Conservation (phyloP, 2,113 vertebrate genomes). For the Tenebrosternarchus preto region DNA sequence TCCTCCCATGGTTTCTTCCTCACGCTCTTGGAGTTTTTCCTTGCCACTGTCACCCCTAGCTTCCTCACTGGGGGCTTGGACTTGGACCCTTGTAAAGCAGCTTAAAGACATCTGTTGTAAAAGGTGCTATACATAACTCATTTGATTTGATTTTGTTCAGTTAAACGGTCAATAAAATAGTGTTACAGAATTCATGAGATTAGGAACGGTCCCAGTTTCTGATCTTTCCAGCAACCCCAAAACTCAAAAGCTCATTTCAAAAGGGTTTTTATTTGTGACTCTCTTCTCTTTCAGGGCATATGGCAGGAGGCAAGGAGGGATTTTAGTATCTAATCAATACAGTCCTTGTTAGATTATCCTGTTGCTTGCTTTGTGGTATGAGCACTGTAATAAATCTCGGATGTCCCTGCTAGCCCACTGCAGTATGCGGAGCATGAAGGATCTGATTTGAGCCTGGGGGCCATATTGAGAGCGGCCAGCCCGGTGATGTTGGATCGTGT, state of each 20-base stretch:
- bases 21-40: too few species aligned
- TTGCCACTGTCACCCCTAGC: too few species aligned
- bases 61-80: too few species aligned
- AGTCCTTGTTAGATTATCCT: background rate
- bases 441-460: background rate
- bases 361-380: background rate
- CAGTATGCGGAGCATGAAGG: background rate
- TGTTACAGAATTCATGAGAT: background rate
- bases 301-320: background rate
- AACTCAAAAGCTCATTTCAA: background rate
- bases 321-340: constrained; percentile 2
- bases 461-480: background rate
- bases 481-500: constrained; percentile 6
- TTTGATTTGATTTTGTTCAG: too few species aligned
- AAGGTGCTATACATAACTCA: too few species aligned
- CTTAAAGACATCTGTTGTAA: too few species aligned
- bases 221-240: background rate
- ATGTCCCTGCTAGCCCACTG: background rate
- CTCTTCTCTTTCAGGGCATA: background rate
- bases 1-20: too few species aligned
- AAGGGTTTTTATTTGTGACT: background rate
- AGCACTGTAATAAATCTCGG: constrained; percentile 13
- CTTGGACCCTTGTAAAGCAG: too few species aligned
- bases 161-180: too few species aligned
- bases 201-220: background rate